Evolutionary conservation across 2,888 invertebrate species (phyloP), one percentile per base, ranked within the genome.

Genomic region (Meta bourneti): DNA sequence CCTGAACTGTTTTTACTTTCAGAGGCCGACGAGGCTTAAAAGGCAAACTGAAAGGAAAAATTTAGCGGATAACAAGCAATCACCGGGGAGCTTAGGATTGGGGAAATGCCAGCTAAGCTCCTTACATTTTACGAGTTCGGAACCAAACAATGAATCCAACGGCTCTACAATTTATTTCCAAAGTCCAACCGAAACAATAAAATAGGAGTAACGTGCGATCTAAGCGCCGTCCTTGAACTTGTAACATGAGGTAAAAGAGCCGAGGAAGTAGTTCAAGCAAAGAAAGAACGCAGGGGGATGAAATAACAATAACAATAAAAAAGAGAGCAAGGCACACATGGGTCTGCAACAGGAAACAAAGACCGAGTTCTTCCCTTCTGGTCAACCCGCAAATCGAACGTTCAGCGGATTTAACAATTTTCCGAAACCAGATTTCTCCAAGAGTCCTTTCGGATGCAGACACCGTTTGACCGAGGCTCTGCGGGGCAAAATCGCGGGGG

Each of bases 381-480:
- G 87, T 87, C 87, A 87, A 69, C 86, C 61, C 52, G 19, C 19
- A 78, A 80, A 80, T 87, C 71, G 87, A 87, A 80, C 80, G 69
- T 71, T 80, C 71, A 72, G 48, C 7, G 61, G 72, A 86, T 78
- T 78, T 70, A 72, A 19, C 13, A 54, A 48, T 70, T 72, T 71
- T 54, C n/a, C n/a, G 74, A 75, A 84, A 84, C 54, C 51, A 75
- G 84, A 52, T 81, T 48, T 61, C 19, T 61, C 61, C 9, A 34
- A 49, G 16, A 19, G 48, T 49, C 51, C n/a, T 48, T 51, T 16
- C 61, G 20, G 16, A 20, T 61, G 79, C 49, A 19, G 54, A 61
- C 34, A 34, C 61, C 61, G 61, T 72, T 75, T 84, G 84, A 54
- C 74, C 84, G 75, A 75, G 13, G 51, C 48, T 51, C 51, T 19